These are phyloP conservation scores for Lepidonotus clava DNA, from an alignment of 2,888 invertebrate species.

Conservation along the genomic window DNA sequence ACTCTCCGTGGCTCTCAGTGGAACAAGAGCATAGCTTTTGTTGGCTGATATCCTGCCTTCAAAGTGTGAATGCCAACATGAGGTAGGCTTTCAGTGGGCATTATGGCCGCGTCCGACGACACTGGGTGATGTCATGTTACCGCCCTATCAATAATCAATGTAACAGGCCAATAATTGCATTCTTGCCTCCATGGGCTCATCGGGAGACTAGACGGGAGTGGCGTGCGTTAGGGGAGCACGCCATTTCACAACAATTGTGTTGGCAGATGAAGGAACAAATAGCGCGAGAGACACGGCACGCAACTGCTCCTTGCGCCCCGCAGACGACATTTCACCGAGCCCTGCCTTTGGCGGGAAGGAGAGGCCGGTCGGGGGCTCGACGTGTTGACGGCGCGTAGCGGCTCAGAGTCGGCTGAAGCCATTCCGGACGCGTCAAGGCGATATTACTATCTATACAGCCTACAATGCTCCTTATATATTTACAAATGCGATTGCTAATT, in stretches of 20 bases:
- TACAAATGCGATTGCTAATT: too few relatives aligned
- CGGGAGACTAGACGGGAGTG: not conserved
- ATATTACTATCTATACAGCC: too few relatives aligned
- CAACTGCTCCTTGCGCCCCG: not conserved
- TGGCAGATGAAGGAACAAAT: conserved; percentile 41
- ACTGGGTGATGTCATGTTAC: conserved; percentile 48
- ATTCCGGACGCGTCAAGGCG: not conserved
- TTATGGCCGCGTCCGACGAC: conserved; percentile 5
- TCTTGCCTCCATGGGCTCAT: conserved; percentile 43
- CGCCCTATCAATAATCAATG: conserved; percentile 48
- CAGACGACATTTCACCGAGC: not conserved
- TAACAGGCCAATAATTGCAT: conserved; percentile 37
- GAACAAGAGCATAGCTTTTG: conserved; percentile 37
- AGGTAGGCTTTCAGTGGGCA: conserved; percentile 38
- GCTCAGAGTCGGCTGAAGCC: not conserved
- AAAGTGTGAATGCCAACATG: conserved; percentile 44
- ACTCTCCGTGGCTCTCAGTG: conserved; percentile 1
- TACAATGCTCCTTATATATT: too few relatives aligned
- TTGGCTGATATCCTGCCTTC: conserved; percentile 31
- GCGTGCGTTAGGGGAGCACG: conserved; percentile 27
- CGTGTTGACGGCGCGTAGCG: conserved; percentile 4
- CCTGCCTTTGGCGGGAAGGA: conserved; percentile 20
- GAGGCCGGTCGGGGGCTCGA: not conserved
- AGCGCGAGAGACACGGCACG: conserved; percentile 35
- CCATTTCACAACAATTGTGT: conserved; percentile 47